Base-by-base conservation (phyloP, 2,888 invertebrate genomes). In the Microplitis manilae region DNA sequence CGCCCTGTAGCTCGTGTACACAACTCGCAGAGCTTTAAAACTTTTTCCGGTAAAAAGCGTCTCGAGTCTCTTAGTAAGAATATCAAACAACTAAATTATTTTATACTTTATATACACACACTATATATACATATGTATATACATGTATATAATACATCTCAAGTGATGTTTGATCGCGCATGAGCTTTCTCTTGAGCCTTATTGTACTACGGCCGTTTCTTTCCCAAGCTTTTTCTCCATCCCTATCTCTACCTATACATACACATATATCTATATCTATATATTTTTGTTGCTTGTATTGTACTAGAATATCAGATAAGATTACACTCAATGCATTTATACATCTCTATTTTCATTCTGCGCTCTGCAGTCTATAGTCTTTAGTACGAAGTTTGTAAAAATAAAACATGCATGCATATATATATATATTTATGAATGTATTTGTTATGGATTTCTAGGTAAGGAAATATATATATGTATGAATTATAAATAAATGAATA, bases 121-220 rank as follows among this genome's bases (percentile, higher is more conserved):
- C 30, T 30, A 30, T 30, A 30, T 30, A 30, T 30, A 30, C 30
- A 30, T 30, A 30, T 30, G 4, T 30, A 30, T 30, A 30, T 30
- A 30, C 30, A 30, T 30, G 4, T 30, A 30, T 30, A 30, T 30
- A 30, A 30, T 30, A 30, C 30, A 30, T 30, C 30, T 30, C 30
- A 30, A n/a, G 17, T 62, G 62, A 62, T 62, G 62, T 7, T 62
- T 62, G 62, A 62, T 62, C 20, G 62, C 20, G 62, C 62, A 62
- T 62, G 62, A 62, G 62, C 62, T 62, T 62, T 62, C 62, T 62
- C 15, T 13, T 62, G 62, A 62, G 15, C 62, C 20, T 62, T 15
- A 62, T 62, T 62, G 62, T 62, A 15, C 8, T 62, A 15, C 8
- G 20, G 8, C 8, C 20, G 17, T 62, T 17, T 62, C 20, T 62